Evolutionary conservation across 2,888 invertebrate genomes (phyloP).

Genomic region (Epistrophe grossulariae): DNA sequence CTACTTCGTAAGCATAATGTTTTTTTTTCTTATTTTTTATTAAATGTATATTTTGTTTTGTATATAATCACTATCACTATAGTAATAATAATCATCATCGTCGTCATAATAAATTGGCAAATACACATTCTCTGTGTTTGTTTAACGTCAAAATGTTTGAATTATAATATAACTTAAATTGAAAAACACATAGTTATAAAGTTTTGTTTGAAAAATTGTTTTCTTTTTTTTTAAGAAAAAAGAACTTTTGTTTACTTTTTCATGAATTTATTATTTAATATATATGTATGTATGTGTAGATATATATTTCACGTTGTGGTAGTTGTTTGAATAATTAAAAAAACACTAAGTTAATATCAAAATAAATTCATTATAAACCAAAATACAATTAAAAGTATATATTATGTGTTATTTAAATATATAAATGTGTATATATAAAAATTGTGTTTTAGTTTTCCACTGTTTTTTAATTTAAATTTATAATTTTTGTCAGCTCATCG

Average conservation of each 20-base stretch:
- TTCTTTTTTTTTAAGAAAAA: constrained; percentile 6
- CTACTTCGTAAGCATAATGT: constrained; percentile 34
- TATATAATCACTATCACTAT: constrained; percentile 70
- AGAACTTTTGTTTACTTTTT: constrained; percentile 39
- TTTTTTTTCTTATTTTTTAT: constrained; percentile 18
- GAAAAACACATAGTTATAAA: constrained; percentile 27
- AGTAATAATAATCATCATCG: constrained; percentile 59
- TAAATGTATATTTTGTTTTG: constrained; percentile 69
- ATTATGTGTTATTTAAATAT: constrained; percentile 83
- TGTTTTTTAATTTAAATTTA: constrained; percentile 27
- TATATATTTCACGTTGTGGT: constrained; percentile 58
- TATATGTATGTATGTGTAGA: constrained; percentile 8
- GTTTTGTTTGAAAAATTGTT: constrained; percentile 19
- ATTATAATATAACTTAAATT: constrained; percentile 52
- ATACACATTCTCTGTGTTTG: constrained; percentile 39
- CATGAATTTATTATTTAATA: constrained; percentile 37
- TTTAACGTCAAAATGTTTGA: constrained; percentile 14
- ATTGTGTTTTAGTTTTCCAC: constrained; percentile 26
- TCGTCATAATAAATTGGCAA: constrained; percentile 67
- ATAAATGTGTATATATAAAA: constrained; percentile 41
- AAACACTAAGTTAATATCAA: constrained; percentile 73
- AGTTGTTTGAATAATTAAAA: constrained; percentile 62
- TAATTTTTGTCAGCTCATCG: constrained; percentile 50
- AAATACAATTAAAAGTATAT: constrained; percentile 64
- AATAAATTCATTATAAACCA: constrained; percentile 53